A percentile compares a stretch with the other conserved stretches of the same genome.
These are phyloP conservation scores for Rhamphomyia laevipes DNA, from an alignment of 2,888 invertebrate genomes.

Conservation along the genomic window DNA sequence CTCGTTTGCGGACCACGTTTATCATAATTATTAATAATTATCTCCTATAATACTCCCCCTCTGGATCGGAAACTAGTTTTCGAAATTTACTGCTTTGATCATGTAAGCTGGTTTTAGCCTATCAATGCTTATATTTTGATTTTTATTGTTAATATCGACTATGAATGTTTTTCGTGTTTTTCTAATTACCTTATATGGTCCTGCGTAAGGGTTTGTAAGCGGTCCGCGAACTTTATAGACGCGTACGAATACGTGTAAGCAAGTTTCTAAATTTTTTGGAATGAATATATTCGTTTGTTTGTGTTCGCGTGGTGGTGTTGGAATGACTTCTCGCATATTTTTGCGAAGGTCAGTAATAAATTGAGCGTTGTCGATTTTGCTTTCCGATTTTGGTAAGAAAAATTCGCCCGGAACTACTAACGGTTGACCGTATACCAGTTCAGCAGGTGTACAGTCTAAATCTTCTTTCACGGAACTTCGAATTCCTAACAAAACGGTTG, in stretches of 20 bases:
- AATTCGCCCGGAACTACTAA: not conserved
- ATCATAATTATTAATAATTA: too few relatives aligned
- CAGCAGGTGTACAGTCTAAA: constrained; percentile 4
- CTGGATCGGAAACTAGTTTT: too few relatives aligned
- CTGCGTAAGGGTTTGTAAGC: not conserved
- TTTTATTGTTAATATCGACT: not conserved
- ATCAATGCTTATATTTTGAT: not conserved
- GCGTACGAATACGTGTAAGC: not conserved
- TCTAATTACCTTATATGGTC: not conserved
- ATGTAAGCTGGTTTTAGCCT: not conserved
- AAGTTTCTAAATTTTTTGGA: not conserved
- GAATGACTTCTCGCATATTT: not conserved
- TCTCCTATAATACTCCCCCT: too few relatives aligned
- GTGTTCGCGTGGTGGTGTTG: too few relatives aligned
- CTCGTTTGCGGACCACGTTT: too few relatives aligned
- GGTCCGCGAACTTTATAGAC: not conserved
- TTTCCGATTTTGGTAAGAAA: not conserved
- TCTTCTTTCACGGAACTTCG: constrained; percentile 3
- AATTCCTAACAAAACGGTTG: not conserved
- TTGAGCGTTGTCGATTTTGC: not conserved
- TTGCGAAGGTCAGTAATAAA: not conserved
- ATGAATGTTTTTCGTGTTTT: not conserved
- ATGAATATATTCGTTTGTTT: not conserved
- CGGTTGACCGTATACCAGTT: constrained; percentile 8
- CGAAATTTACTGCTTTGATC: too few relatives aligned